Evolutionary conservation across 2,113 vertebrate species (phyloP).

Genomic region (Trematomus loennbergii): DNA sequence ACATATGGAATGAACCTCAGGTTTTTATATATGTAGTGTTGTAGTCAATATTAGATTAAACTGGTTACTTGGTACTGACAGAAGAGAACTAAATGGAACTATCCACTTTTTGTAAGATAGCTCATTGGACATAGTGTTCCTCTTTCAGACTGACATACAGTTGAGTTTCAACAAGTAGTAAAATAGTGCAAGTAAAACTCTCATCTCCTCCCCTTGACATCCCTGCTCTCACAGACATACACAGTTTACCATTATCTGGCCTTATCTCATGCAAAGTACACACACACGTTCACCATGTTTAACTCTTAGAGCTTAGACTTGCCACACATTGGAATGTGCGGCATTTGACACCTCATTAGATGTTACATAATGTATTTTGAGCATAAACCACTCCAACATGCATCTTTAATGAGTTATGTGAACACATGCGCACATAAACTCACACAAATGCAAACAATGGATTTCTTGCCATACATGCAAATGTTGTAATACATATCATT

Average conservation of each 20-base stretch:
- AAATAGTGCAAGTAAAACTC: neutral
- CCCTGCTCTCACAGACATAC: neutral
- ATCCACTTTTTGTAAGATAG: neutral
- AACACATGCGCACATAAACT: neutral
- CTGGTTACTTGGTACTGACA: neutral
- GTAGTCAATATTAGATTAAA: neutral
- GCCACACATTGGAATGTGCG: slow-evolving; percentile 33
- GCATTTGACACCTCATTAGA: slow-evolving; percentile 64
- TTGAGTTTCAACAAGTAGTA: neutral
- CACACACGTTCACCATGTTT: slow-evolving; percentile 60
- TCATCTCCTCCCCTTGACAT: neutral
- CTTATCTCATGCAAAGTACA: slow-evolving; percentile 36
- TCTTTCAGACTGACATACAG: neutral
- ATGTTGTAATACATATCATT: slow-evolving; percentile 5
- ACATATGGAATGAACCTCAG: neutral
- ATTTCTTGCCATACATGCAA: neutral
- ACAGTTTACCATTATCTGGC: slow-evolving; percentile 38
- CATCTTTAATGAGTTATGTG: neutral
- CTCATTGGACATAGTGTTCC: neutral
- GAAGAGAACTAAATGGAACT: neutral
- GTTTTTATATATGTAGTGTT: neutral
- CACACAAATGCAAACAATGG: neutral
- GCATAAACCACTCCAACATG: neutral
- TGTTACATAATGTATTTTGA: neutral
- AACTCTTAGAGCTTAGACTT: slow-evolving; percentile 30